Evolutionary conservation across 2,888 invertebrate species (phyloP), one percentile per base, ranked within the genome.

Genomic region (Monochamus alternatus): DNA sequence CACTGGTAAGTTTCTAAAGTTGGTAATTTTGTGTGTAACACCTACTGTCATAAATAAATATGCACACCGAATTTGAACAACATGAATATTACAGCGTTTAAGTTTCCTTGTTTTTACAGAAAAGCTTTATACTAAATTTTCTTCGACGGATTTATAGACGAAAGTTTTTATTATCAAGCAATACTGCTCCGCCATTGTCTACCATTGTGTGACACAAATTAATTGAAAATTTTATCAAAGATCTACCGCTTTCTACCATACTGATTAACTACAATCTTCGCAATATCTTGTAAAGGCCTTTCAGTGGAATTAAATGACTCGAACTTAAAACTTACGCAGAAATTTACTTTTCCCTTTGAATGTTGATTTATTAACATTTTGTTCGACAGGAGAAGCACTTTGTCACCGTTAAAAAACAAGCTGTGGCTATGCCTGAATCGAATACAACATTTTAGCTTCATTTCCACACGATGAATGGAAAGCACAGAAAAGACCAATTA

Each of bases 301-400:
- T 55, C 55, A 55, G 14, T 22, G 10, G 55, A 38, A 38, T 38
- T 38, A 38, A 38, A 38, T 38, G 38, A 38, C 55, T n/a, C 22
- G 55, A 55, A 55, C 55, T 22, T 22, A n/a, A 55, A 55, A 55
- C n/a, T 55, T n/a, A 55, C 55, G 5, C n/a, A 55, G 55, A 55
- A 22, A 55, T 55, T 55, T 55, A 55, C 55, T 55, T 55, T 14
- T 55, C 14, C 55, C 14, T 55, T 55, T 55, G 55, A 55, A 55
- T 55, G 55, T 55, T 55, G 55, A 55, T 55, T 55, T 55, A 55
- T 55, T 55, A 55, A 55, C 55, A 55, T n/a, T 55, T 55, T 55
- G 55, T 55, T 55, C 55, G n/a, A 55, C 55, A 55, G n/a, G 55
- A 14, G 14, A 55, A 55, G 55, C 55, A 4, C 55, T 14, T 55